These are phyloP conservation scores for Drosophila pachea DNA, from an alignment of 1,140 invertebrate species.

Conservation along the genomic window DNA sequence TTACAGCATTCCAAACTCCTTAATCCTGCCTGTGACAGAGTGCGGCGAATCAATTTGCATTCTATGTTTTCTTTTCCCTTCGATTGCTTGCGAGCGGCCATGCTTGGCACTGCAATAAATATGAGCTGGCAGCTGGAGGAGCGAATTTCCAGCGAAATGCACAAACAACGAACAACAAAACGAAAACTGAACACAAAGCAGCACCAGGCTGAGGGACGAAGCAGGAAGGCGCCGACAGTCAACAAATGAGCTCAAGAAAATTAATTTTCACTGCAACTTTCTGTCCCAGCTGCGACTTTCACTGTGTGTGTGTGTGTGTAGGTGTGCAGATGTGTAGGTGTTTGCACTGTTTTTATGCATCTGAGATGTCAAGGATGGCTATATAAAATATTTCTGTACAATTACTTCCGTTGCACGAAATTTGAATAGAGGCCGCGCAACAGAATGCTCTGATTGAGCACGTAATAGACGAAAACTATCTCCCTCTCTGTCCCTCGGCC, in stretches of 20 bases:
- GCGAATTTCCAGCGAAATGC: not conserved
- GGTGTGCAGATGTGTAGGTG: not conserved
- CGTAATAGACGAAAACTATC: too few relatives aligned
- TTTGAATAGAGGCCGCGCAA: not conserved
- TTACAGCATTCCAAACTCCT: not conserved
- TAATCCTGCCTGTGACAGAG: slow-evolving; percentile 12
- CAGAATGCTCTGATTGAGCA: too few relatives aligned
- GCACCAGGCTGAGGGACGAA: slow-evolving; percentile 32
- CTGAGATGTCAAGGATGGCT: not conserved
- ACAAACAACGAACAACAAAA: slow-evolving; percentile 1
- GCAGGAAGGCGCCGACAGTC: slow-evolving; percentile 37
- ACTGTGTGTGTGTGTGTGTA: not conserved
- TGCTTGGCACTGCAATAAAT: slow-evolving; percentile 58
- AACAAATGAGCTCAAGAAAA: slow-evolving; percentile 54
- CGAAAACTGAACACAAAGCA: slow-evolving; percentile 23
- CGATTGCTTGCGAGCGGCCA: slow-evolving; percentile 8
- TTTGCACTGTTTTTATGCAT: too few relatives aligned
- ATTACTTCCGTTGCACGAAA: slow-evolving; percentile 16
- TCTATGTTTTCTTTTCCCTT: slow-evolving; percentile 12
- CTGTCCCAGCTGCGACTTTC: slow-evolving; percentile 14
- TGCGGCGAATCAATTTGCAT: slow-evolving; percentile 56
- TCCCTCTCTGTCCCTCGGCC: too few relatives aligned
- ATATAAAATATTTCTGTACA: slow-evolving; percentile 14
- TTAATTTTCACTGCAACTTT: slow-evolving; percentile 56
- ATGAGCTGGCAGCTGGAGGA: slow-evolving; percentile 25